A percentile compares a stretch with the other conserved stretches of the same genome.
These are phyloP conservation scores for Stichopus chloronotus DNA, from an alignment of 35 echinoderm and acorn worm genomes.

Conservation along the genomic window DNA sequence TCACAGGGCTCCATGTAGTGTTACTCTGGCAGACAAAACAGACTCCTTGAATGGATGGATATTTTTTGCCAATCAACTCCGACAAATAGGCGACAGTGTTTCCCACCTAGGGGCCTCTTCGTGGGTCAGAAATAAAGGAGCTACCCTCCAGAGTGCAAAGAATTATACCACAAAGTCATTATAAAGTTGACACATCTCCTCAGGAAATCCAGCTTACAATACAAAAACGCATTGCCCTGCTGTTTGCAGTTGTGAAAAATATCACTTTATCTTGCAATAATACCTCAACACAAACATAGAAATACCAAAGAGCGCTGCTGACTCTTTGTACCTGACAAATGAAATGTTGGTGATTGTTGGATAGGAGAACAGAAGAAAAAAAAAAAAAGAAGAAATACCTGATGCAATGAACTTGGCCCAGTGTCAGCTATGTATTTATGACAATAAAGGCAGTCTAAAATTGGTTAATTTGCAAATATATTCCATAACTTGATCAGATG, in stretches of 20 bases:
- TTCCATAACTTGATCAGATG: conserved; percentile 7
- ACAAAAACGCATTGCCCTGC: not conserved
- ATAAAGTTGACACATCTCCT: conserved; percentile 52
- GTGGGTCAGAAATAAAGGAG: conserved; percentile 34
- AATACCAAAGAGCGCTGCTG: not conserved
- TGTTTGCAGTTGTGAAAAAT: not conserved
- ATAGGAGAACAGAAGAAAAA: no score
- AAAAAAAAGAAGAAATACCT: not conserved
- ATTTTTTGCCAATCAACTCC: conserved; percentile 5
- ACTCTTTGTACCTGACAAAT: not conserved
- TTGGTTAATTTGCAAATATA: conserved; percentile 13
- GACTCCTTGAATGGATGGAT: not conserved
- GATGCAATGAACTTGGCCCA: not conserved
- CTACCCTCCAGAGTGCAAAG: conserved; percentile 46
- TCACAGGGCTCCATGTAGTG: no score
- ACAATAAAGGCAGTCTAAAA: not conserved
- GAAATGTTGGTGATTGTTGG: not conserved
- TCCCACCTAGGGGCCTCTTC: conserved; percentile 11
- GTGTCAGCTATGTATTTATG: not conserved
- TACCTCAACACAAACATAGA: conserved; percentile 26
- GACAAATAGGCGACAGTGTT: conserved; percentile 32
- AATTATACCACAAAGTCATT: conserved; percentile 43
- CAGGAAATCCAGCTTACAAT: conserved; percentile 32
- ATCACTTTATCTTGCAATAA: not conserved
- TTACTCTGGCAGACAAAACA: not conserved